Conservation (phyloP, 2,888 invertebrate genomes). For the Melipona beecheii region DNA sequence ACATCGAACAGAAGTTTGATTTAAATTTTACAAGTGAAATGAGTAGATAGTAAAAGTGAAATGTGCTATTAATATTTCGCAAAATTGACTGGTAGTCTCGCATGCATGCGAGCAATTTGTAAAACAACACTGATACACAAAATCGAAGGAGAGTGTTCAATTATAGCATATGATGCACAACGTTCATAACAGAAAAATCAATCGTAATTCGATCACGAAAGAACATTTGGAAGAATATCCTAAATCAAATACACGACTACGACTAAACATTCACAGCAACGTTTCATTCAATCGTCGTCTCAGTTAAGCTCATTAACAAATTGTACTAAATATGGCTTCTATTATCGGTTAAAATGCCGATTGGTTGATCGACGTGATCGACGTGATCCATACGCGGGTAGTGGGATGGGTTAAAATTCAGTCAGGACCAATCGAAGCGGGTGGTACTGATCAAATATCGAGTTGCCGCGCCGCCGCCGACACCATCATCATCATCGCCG, state of each 20-base stretch:
- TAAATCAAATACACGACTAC: conserved; percentile 55
- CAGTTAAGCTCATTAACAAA: conserved; percentile 78
- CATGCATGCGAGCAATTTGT: not conserved
- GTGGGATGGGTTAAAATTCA: conserved; percentile 77
- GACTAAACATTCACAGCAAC: conserved; percentile 54
- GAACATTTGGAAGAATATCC: conserved; percentile 23
- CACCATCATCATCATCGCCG: not conserved
- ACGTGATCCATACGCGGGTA: conserved; percentile 54
- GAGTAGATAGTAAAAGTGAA: not conserved
- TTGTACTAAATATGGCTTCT: conserved; percentile 80
- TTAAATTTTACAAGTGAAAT: not conserved
- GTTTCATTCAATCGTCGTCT: conserved; percentile 72
- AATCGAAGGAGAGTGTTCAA: not conserved
- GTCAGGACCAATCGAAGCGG: conserved; percentile 75
- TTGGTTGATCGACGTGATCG: conserved; percentile 74
- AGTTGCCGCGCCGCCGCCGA: conserved; percentile 8
- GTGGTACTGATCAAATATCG: conserved; percentile 75
- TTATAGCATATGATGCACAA: not conserved
- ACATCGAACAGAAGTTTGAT: not conserved
- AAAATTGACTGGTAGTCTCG: not conserved
- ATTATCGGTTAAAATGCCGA: conserved; percentile 77
- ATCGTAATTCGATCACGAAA: conserved; percentile 23
- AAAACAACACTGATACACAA: not conserved
- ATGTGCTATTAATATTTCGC: not conserved
- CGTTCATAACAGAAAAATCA: conserved; percentile 12